Base-by-base conservation (phyloP, 2,113 vertebrate genomes). In the Rhombomys opimus region DNA sequence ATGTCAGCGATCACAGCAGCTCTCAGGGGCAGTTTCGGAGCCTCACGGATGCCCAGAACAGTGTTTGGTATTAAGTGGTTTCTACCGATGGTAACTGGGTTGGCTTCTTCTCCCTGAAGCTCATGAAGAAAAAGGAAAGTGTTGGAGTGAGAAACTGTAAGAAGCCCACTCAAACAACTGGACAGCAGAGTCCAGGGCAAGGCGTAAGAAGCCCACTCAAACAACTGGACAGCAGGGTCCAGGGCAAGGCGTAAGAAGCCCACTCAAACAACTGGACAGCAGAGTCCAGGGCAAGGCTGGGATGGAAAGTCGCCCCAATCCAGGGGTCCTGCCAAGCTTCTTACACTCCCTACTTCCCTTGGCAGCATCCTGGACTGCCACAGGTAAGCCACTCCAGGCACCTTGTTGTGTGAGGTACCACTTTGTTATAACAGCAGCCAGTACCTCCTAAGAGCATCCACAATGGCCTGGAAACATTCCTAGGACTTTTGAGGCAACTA, bases 1-100 rank as follows among this genome's bases (percentile, higher is more conserved):
- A 0, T 12, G 1, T 7, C 25, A n/a, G 63, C 72, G n/a, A 23
- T 72, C 57, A n/a, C 0, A 0, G 57, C 2, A 5, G 87, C 32
- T 61, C 12, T 7, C 78, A 54, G 38, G 67, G 65, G 4, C 7
- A 18, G 38, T 35, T 57, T 67, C 18, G 59, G 61, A 10, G 11
- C 6, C 87, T 17, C 6, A 7, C 52, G 25, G 27, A 93, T 2
- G 59, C 41, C 68, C 35, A 78, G 65, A 75, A 14, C 3, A 35
- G 15, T 2, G 82, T 32, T 22, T 2, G 52, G 25, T 14, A 20
- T 78, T 11, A 35, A 54, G n/a, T 2, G 7, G 15, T 54, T 88
- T 87, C 57, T 68, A 67, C 25, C 52, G 7, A 14, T 12, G 13
- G 30, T 23, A 32, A 85, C 2, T 0, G 3, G 38, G 27, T n/a